Conservation (phyloP, 2,113 vertebrate genomes). For the Typhlomys cinereus region DNA sequence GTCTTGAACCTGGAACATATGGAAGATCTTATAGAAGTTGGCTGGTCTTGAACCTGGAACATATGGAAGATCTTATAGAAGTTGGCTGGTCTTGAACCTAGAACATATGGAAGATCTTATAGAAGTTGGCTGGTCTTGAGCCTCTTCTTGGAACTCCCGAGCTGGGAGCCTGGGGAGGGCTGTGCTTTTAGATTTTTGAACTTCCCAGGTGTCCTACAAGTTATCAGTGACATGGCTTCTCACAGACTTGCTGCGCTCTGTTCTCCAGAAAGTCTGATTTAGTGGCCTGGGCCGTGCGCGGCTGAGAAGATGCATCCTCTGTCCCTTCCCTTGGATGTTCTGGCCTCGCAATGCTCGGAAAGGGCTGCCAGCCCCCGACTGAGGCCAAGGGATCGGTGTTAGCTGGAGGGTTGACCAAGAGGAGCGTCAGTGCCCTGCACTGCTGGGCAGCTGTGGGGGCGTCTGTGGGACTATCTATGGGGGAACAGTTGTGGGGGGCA, state of each 20-base stretch:
- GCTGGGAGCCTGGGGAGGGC: neutral
- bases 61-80: too few species aligned
- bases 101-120: too few species aligned
- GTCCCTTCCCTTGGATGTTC: neutral
- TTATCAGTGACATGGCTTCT: too few species aligned
- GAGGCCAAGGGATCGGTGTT: neutral
- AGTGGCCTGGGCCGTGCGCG: too few species aligned
- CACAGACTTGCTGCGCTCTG: neutral
- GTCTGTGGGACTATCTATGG: too few species aligned
- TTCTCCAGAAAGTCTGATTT: neutral
- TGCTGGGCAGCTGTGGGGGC: neutral
- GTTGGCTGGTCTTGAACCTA: too few species aligned
- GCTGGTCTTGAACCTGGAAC: too few species aligned
- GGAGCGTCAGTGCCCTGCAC: rapidly evolving
- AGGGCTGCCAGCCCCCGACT: neutral
- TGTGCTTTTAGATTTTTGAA: too few species aligned
- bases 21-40: too few species aligned
- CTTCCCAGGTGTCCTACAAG: rapidly evolving
- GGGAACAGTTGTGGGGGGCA: too few species aligned
- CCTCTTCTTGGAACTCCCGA: neutral
- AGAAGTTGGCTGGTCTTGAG: too few species aligned
- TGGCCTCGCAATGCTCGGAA: neutral
- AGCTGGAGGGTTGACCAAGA: neutral
- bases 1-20: too few species aligned
- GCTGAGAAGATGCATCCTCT: rapidly evolving